Percentiles rank a stretch among this genome's conserved stretches.
Evolutionary conservation across 2,113 vertebrate species (phyloP).

Genomic region (Pelusios castaneus): DNA sequence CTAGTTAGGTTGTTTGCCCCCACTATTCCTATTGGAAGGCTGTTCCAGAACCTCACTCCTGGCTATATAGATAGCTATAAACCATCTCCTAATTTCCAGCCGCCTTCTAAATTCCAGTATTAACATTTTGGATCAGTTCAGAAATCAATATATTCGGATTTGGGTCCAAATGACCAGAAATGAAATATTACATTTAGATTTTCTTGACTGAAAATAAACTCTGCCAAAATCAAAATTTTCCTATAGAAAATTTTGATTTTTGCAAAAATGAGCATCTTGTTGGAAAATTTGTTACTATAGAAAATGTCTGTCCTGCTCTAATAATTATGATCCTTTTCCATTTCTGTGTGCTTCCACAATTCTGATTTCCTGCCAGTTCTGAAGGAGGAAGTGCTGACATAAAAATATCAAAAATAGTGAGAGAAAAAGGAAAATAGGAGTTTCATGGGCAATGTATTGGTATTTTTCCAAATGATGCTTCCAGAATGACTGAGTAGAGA

Average conservation of each 20-base stretch:
- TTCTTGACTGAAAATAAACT: background rate
- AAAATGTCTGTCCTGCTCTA: background rate
- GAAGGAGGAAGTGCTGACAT: background rate
- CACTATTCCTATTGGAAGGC: background rate
- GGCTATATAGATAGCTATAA: fast-evolving
- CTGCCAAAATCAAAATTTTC: too few relatives aligned
- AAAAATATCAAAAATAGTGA: background rate
- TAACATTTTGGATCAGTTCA: background rate
- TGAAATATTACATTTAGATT: background rate
- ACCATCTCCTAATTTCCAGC: background rate
- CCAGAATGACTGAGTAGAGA: background rate
- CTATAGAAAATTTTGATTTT: too few relatives aligned
- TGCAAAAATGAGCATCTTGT: background rate
- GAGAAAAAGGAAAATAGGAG: background rate
- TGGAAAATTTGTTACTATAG: background rate
- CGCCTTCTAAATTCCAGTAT: background rate
- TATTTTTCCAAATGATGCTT: constrained; percentile 6
- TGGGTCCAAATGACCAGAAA: background rate
- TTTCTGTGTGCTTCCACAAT: background rate
- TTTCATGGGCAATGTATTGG: fast-evolving
- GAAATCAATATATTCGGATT: background rate
- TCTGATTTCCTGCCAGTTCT: background rate
- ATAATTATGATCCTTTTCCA: background rate
- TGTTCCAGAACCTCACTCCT: background rate
- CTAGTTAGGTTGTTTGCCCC: too few relatives aligned